Conservation (phyloP, 2,888 invertebrate species). For the Yponomeuta sedellus region DNA sequence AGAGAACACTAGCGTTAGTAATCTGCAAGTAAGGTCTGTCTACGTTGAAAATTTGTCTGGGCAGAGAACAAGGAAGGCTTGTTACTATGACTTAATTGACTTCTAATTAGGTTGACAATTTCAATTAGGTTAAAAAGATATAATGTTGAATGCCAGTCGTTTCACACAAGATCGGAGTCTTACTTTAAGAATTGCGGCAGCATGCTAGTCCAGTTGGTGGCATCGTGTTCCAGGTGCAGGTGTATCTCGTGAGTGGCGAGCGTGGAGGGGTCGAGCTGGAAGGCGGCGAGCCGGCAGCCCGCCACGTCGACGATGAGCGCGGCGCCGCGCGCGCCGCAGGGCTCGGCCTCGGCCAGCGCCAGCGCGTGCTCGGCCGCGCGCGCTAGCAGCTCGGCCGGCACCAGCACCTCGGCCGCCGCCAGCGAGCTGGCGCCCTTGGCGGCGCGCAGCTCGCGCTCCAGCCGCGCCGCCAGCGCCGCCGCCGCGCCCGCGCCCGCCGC, state of each 20-base stretch:
- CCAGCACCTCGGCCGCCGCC: slow-evolving; percentile 88
- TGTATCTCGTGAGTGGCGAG: slow-evolving; percentile 94
- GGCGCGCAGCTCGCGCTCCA: slow-evolving; percentile 86
- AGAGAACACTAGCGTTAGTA: slow-evolving; percentile 23
- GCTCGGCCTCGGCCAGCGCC: slow-evolving; percentile 90
- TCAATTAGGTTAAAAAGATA: no score
- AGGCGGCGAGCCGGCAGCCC: slow-evolving; percentile 85
- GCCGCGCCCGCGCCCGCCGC: slow-evolving; percentile 64
- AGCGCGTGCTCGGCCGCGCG: slow-evolving; percentile 88
- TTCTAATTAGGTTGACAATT: no score
- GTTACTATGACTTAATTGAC: no score
- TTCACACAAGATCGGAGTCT: slow-evolving; percentile 53
- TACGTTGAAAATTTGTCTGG: no score
- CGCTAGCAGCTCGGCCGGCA: slow-evolving; percentile 88
- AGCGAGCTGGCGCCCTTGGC: slow-evolving; percentile 87
- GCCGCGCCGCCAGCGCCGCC: slow-evolving; percentile 82
- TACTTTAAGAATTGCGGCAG: slow-evolving; percentile 94
- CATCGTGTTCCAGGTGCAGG: slow-evolving; percentile 90
- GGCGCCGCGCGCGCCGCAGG: slow-evolving; percentile 92
- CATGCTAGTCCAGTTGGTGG: slow-evolving; percentile 90
- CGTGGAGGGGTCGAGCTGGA: slow-evolving; percentile 90
- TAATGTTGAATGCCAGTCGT: no score
- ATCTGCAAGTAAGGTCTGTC: no score
- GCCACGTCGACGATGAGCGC: slow-evolving; percentile 90
- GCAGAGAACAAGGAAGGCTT: no score